Percentiles rank a stretch among this genome's conserved stretches.
Evolutionary conservation across 2,113 vertebrate species (phyloP).

Genomic region (Deroptyus accipitrinus): DNA sequence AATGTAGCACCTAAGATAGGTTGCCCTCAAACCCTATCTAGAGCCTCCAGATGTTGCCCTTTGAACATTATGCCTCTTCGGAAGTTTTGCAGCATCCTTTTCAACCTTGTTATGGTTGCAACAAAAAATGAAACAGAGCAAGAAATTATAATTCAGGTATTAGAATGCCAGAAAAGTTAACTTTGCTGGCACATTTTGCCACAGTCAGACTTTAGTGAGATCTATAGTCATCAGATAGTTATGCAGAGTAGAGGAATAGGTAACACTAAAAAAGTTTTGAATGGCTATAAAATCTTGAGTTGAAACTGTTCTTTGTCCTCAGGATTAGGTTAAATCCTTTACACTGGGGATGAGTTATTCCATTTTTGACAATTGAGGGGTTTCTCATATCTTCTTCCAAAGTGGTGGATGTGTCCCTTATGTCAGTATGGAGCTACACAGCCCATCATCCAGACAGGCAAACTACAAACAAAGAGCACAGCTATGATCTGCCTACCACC

Average conservation of each 20-base stretch:
- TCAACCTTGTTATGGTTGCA: neutral
- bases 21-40: neutral
- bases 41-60: neutral
- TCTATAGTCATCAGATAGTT: neutral
- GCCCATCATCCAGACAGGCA: neutral
- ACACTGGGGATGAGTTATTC: neutral
- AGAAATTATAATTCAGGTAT: neutral
- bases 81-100: neutral
- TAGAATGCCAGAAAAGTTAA: neutral
- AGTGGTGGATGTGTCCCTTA: neutral
- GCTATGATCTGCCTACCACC: neutral
- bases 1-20: neutral
- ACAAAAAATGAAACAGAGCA: neutral
- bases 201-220: neutral
- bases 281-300: neutral
- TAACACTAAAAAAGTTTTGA: slow-evolving; percentile 8
- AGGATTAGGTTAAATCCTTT: slow-evolving; percentile 4
- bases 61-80: neutral
- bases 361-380: neutral
- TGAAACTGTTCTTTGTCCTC: neutral
- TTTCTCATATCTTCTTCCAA: slow-evolving; percentile 36
- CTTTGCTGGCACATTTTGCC: neutral
- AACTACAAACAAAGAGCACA: neutral
- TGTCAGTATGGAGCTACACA: neutral
- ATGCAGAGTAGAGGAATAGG: neutral